Conservation (phyloP, 2,113 vertebrate genomes). For the Vidua chalybeata region DNA sequence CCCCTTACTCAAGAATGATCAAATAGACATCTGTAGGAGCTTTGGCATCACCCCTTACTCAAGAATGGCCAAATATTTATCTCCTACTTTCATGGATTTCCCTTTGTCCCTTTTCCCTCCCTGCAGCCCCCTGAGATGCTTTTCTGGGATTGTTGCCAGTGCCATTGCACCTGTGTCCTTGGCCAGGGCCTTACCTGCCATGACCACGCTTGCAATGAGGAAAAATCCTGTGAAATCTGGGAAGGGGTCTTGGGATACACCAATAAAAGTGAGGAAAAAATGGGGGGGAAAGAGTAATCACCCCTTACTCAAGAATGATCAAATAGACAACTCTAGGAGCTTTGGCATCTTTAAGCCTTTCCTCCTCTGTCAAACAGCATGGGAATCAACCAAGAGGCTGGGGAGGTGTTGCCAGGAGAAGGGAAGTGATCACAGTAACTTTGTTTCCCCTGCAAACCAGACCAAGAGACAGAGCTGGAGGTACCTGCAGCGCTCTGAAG, state of each 20-base stretch:
- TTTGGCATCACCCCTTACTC: not conserved
- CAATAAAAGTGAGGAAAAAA: slow-evolving; percentile 69
- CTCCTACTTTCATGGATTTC: not conserved
- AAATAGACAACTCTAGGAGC: not conserved
- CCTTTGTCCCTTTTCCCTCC: not conserved
- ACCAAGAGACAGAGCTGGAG: not conserved
- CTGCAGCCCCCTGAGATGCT: slow-evolving; percentile 68
- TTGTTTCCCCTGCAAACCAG: not conserved
- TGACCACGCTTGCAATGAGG: slow-evolving; percentile 62
- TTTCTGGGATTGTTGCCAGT: slow-evolving; percentile 66
- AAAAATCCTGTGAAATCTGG: slow-evolving; percentile 71
- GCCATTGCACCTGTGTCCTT: slow-evolving; percentile 72
- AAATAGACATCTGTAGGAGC: not conserved
- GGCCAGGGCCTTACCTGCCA: slow-evolving; percentile 68
- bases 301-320: not conserved
- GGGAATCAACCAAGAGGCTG: not conserved
- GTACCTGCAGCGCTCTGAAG: slow-evolving; percentile 76
- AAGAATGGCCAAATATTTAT: not conserved
- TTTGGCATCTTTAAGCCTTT: not conserved
- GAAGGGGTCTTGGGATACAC: slow-evolving; percentile 72
- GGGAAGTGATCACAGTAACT: not conserved
- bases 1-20: not conserved
- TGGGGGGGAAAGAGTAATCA: not conserved
- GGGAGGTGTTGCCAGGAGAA: not conserved
- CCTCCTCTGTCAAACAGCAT: not conserved